Evolutionary conservation across 1,140 invertebrate species (phyloP).

Genomic region (Orussus abietinus): DNA sequence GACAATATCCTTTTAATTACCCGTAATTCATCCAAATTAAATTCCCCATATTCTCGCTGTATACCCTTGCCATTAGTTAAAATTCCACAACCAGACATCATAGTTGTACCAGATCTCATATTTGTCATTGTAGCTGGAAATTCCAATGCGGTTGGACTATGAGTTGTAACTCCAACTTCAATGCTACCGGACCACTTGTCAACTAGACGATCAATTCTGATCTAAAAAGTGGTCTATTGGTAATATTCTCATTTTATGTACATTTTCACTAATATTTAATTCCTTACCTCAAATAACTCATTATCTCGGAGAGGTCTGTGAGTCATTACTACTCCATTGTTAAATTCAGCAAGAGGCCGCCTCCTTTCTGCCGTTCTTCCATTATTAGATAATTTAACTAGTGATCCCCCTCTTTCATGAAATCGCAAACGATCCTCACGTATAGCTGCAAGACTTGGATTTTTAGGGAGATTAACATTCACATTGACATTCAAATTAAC

Average conservation of each 20-base stretch:
- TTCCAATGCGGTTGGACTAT: conserved; percentile 82
- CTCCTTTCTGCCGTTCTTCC: conserved; percentile 81
- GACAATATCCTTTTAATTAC: conserved; percentile 48
- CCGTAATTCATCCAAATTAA: conserved; percentile 88
- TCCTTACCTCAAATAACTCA: conserved; percentile 85
- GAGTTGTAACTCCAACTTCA: conserved; percentile 91
- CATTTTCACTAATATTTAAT: conserved; percentile 1
- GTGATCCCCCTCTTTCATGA: conserved; percentile 80
- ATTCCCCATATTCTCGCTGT: conserved; percentile 87
- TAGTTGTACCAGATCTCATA: conserved; percentile 90
- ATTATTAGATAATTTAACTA: conserved; percentile 83
- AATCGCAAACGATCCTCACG: conserved; percentile 72
- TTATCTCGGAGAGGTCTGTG: conserved; percentile 81
- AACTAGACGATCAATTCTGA: conserved; percentile 83
- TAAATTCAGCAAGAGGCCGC: conserved; percentile 89
- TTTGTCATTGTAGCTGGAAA: conserved; percentile 98
- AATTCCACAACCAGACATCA: conserved; percentile 97
- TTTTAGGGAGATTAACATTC: conserved; percentile 50
- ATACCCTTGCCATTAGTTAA: conserved; percentile 91
- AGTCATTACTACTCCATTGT: conserved; percentile 90
- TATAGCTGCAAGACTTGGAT: conserved; percentile 38
- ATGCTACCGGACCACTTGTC: conserved; percentile 93
- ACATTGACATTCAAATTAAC: conserved; percentile 52
- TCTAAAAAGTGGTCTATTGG: conserved; percentile 47
- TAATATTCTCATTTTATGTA: conserved; percentile 2